Evolutionary conservation across 2,113 vertebrate species (phyloP).

Genomic region (Syrmaticus mikado): DNA sequence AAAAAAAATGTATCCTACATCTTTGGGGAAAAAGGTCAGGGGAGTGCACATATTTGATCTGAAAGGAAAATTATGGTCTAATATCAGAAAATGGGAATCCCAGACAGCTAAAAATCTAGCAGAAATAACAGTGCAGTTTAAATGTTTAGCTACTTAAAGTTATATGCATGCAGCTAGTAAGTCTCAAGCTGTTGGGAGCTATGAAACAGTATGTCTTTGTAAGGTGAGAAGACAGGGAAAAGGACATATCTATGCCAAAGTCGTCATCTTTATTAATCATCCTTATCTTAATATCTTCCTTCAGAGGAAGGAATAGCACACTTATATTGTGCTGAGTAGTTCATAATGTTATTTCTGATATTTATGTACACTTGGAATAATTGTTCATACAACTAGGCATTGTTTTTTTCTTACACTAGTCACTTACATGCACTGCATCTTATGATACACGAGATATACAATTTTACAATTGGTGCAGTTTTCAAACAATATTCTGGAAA

Average conservation of each 20-base stretch:
- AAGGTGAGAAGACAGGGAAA: background rate
- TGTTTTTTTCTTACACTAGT: background rate
- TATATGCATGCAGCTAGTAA: background rate
- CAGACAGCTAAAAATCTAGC: background rate
- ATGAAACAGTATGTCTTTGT: background rate
- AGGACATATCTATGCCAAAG: background rate
- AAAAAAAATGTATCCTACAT: background rate
- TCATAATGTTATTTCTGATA: background rate
- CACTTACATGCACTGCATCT: background rate
- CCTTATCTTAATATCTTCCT: background rate
- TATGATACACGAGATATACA: background rate
- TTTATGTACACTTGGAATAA: background rate
- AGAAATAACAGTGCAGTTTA: background rate
- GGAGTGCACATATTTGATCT: background rate
- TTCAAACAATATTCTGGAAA: background rate
- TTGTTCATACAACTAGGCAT: background rate
- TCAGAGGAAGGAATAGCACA: too few species aligned
- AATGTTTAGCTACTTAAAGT: background rate
- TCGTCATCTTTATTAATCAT: constrained; percentile 2
- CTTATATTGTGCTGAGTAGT: constrained; percentile 12
- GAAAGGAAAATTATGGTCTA: background rate
- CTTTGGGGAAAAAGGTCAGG: background rate
- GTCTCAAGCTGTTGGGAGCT: background rate
- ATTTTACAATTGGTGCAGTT: background rate
- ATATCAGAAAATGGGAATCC: background rate